Evolutionary conservation across 2,797 vertebrate species (phyloP).

Genomic region (Presbytis comata): DNA sequence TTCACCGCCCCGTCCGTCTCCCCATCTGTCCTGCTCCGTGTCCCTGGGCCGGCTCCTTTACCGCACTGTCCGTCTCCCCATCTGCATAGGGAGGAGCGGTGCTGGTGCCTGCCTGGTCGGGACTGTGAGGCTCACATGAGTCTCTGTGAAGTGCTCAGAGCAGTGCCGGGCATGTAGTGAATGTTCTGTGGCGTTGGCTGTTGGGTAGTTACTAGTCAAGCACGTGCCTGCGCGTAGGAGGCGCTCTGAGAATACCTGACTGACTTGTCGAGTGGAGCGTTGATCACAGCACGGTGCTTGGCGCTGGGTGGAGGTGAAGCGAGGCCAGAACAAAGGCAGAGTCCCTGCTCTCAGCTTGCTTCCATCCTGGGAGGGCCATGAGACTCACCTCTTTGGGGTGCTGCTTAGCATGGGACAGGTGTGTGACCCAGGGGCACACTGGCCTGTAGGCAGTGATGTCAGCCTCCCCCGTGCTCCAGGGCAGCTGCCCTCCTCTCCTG

Average conservation of each 20-base stretch:
- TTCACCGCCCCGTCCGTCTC: not conserved
- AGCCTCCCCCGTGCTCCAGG: not conserved
- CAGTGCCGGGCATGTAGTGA: not conserved
- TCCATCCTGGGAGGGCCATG: accelerated
- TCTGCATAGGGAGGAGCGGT: accelerated
- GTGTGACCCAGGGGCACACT: not conserved
- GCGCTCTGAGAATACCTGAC: too few species aligned
- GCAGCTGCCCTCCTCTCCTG: too few species aligned
- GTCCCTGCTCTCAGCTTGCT: not conserved
- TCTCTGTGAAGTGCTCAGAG: not conserved
- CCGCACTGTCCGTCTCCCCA: not conserved
- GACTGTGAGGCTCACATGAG: not conserved
- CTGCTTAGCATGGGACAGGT: not conserved
- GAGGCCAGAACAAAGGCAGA: not conserved
- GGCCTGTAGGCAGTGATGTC: not conserved
- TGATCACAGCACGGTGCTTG: not conserved
- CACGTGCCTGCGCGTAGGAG: accelerated
- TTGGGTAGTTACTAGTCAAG: not conserved
- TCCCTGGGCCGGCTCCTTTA: not conserved
- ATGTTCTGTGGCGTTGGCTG: not conserved
- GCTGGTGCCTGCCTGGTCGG: not conserved
- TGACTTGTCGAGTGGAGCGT: accelerated
- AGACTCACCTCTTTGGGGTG: not conserved
- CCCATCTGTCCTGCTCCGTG: not conserved
- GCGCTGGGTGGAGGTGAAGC: accelerated